Evolutionary conservation across 2,797 vertebrate genomes (phyloP), one percentile per base, ranked within the genome.

Genomic region (Podargus strigoides): DNA sequence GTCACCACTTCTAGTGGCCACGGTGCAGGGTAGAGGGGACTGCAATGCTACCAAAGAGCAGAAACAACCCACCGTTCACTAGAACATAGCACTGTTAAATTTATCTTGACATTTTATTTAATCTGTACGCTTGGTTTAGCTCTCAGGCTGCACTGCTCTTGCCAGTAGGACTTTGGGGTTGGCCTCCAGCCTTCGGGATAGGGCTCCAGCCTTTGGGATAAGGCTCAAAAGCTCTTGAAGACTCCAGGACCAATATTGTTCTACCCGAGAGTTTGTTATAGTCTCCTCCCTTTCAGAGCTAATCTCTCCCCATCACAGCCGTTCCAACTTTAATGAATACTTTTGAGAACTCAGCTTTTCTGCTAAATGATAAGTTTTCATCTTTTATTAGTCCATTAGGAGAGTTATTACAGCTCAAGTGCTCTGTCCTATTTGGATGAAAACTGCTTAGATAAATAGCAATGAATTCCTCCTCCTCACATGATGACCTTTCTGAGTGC

Each of bases 201-300:
- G 50, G 13, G 30, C 39, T 30, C 22, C 37, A 76, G 55, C 59
- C 30, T 70, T 60, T 90, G 73, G 55, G 44, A 78, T 36, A 66
- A 69, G 10, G 37, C 60, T 90, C 36, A 89, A 86, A 59, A 87
- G 37, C 50, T 83, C 75, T 63, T 27, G 23, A 77, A 82, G 60
- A 22, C 73, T 96, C 96, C 96, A 96, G 96, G 62, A 97, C 64
- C 87, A 97, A 97, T 97, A 97, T 97, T 97, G 63, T 95, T 93
- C 58, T 84, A 63, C 53, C 56, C 18, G 4, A 82, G 39, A 50
- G 26, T 76, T 86, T 92, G 66, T 87, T 94, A 94, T 56, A 70
- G 41, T 73, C 79, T 89, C 67, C 81, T 93, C 90, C 94, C 87
- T 93, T 94, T 90, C 59, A 78, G 79, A 76, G 36, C 44, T 44